phyloP scores from a whole-genome alignment of 1,140 invertebrate species.

The Heliothis subflexa region DNA sequence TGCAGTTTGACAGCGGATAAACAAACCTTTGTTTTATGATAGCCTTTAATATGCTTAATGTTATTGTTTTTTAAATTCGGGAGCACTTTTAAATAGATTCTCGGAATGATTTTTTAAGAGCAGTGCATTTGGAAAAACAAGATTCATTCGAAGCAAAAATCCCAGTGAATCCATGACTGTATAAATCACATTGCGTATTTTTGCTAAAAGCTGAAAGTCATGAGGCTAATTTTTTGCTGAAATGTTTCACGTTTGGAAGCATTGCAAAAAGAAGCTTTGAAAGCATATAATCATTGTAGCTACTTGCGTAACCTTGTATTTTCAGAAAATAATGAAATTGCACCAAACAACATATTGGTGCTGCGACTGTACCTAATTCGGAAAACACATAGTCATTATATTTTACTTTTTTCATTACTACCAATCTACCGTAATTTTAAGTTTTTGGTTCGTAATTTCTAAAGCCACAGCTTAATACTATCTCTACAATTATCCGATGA shows the following conservation, averaged over 20 bases:
- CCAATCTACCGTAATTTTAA: conserved; percentile 20
- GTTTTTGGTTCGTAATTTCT: conserved; percentile 30
- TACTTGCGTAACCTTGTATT: conserved; percentile 5
- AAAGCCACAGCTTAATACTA: conserved; percentile 9
- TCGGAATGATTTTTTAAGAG: conserved; percentile 4
- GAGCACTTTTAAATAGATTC: conserved; percentile 1
- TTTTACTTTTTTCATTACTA: neutral
- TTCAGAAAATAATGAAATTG: conserved; percentile 8
- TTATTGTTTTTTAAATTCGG: conserved; percentile 18
- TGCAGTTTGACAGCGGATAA: conserved; percentile 39
- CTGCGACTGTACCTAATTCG: conserved; percentile 6
- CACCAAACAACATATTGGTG: conserved; percentile 2
- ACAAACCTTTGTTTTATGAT: conserved; percentile 40
- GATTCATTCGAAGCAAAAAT: neutral
- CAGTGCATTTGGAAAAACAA: neutral
- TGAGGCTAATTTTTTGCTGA: neutral
- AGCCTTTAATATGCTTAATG: conserved; percentile 20
- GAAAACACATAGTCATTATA: conserved; percentile 17
- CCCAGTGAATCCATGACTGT: neutral
- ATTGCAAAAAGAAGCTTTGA: conserved; percentile 19
- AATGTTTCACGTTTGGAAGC: neutral
- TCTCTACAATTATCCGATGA: conserved; percentile 42
- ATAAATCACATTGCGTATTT: neutral
- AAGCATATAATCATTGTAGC: neutral
- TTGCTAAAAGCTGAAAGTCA: conserved; percentile 18